Evolutionary conservation across 2,888 invertebrate genomes (phyloP), one percentile per base, ranked within the genome.

Genomic region (Acleris holmiana): DNA sequence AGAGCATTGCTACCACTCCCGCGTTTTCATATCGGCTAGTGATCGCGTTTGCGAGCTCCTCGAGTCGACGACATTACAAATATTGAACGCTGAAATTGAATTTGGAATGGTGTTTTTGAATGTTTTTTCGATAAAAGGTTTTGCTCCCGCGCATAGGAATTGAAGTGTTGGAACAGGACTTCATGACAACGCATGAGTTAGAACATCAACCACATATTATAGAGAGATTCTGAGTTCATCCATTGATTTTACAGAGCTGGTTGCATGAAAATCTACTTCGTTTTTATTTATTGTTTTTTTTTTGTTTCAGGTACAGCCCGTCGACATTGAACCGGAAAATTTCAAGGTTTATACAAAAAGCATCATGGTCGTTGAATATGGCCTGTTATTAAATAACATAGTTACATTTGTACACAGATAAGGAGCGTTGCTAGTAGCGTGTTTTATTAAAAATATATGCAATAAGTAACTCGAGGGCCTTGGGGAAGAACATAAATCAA

Each of bases 61-160:
- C 55, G 44, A 55, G 17, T 71, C 69, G 75, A 73, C 76, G 77
- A 76, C 78, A 77, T 80, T 77, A 78, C 80, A 83, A 82, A 80
- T 79, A 79, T 81, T 77, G 80, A 76, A 70, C 70, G 72, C 74
- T 73, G 76, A 75, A 83, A 84, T 85, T 82, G 80, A 83, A 83
- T 83, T 82, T 71, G 64, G 71, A 78, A 82, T 77, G 73, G 71
- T 75, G 77, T 78, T 76, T 80, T 77, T 75, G 75, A 78, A 73
- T 75, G 65, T 67, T 67, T 61, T n/a, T 64, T 60, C 65, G 65
- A 60, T 55, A 55, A 65, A 49, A 54, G 46, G 64, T 21, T 49
- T 48, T 49, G 48, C 55, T 55, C 60, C 29, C 46, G 59, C 59
- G 49, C 64, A 59, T 64, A n/a, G 49, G 46, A 41, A 54, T 65